phyloP scores from a whole-genome alignment of 2,797 vertebrate species.

The Threskiornis aethiopicus region DNA sequence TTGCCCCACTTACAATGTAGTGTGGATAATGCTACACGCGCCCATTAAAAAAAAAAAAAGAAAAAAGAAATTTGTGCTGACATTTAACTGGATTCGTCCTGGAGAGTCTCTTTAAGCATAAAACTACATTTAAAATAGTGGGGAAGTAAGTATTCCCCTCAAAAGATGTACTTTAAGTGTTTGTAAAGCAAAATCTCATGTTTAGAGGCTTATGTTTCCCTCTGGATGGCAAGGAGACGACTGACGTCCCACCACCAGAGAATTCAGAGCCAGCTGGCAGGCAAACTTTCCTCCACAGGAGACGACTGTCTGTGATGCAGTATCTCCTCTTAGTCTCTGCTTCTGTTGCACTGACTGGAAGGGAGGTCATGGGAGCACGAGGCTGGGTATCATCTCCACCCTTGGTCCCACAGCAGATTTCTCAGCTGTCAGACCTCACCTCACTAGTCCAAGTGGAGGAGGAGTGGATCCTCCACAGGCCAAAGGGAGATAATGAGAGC shows the following conservation, averaged over 20 bases:
- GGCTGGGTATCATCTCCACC: not conserved
- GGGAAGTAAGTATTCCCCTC: not conserved
- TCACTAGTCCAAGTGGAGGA: not conserved
- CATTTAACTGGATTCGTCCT: not conserved
- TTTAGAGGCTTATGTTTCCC: not conserved
- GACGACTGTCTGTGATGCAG: not conserved
- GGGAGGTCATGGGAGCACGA: not conserved
- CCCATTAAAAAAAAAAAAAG: not conserved
- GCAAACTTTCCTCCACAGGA: not conserved
- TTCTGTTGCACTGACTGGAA: not conserved
- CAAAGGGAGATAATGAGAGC: not conserved
- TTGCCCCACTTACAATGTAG: accelerated
- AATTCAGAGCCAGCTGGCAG: not conserved
- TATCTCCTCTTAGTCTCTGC: not conserved
- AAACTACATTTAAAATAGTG: not conserved
- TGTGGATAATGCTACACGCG: not conserved
- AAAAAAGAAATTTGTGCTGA: not conserved
- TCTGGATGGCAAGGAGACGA: not conserved
- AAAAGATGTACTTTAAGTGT: not conserved
- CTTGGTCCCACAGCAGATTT: not conserved
- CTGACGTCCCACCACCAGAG: not conserved
- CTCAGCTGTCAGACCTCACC: not conserved
- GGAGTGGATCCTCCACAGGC: not conserved
- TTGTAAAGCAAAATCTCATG: not conserved
- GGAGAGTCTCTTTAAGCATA: not conserved